phyloP scores from a whole-genome alignment of 1,140 invertebrate genomes.

The Galleria mellonella region DNA sequence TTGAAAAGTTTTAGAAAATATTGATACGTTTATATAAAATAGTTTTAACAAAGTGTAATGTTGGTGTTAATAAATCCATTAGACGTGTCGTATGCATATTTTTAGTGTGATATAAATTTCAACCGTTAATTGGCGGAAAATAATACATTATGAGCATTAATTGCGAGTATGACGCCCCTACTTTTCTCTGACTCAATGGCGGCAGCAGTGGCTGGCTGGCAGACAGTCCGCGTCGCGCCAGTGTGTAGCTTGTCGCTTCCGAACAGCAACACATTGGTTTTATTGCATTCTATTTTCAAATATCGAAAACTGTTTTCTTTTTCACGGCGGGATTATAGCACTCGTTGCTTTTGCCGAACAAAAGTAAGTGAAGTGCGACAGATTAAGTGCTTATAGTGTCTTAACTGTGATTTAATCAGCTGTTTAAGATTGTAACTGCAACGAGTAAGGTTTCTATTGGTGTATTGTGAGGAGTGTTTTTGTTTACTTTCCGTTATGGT shows the following conservation, averaged over 20 bases:
- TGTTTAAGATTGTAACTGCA: slow-evolving; percentile 13
- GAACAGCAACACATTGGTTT: slow-evolving; percentile 43
- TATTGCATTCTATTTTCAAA: slow-evolving; percentile 24
- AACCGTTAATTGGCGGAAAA: slow-evolving; percentile 57
- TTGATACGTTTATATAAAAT: too few relatives aligned
- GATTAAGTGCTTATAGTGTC: not conserved
- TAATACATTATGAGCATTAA: slow-evolving; percentile 24
- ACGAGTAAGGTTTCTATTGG: slow-evolving; percentile 23
- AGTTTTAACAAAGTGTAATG: too few relatives aligned
- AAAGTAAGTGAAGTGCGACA: slow-evolving; percentile 27
- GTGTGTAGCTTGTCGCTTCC: slow-evolving; percentile 50
- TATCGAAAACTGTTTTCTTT: slow-evolving; percentile 22
- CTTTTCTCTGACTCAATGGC: slow-evolving; percentile 47
- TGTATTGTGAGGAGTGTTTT: slow-evolving; percentile 3
- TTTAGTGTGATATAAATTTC: slow-evolving; percentile 25
- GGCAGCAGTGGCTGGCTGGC: slow-evolving; percentile 7
- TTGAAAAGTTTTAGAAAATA: too few relatives aligned
- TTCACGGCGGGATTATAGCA: slow-evolving; percentile 15
- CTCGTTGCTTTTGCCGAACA: slow-evolving; percentile 47
- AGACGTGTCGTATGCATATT: slow-evolving; percentile 17
- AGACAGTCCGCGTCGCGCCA: slow-evolving; percentile 30
- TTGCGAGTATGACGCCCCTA: slow-evolving; percentile 50
- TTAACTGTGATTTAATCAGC: slow-evolving; percentile 20
- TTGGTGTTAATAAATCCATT: slow-evolving; percentile 5
- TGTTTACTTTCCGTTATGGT: slow-evolving; percentile 2